Conservation (phyloP, 2,113 vertebrate species). For the Sialia sialis region DNA sequence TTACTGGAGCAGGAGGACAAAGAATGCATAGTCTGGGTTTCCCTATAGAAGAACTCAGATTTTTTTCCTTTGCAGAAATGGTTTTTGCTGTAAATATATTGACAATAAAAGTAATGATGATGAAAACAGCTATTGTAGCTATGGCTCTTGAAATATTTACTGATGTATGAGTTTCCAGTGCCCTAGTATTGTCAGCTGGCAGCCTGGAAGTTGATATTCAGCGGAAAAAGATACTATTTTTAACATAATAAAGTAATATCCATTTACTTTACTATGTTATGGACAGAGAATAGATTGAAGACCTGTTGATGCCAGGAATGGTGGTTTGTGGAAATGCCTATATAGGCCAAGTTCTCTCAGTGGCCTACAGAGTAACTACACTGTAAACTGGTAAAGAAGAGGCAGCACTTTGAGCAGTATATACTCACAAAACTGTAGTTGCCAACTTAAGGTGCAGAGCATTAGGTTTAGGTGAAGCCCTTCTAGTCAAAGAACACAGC, state of each 20-base stretch:
- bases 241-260: not conserved
- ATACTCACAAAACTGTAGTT: not conserved
- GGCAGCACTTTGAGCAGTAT: not conserved
- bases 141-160: not conserved
- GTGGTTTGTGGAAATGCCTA: not conserved
- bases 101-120: not conserved
- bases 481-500: not conserved
- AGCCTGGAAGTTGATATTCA: not conserved
- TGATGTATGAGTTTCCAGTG: rapidly evolving
- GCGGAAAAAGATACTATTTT: not conserved
- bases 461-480: not conserved
- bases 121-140: not conserved
- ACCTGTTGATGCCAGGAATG: not conserved
- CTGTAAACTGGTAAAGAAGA: not conserved
- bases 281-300: not conserved
- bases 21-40: not conserved
- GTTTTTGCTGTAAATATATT: not conserved
- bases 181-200: not conserved
- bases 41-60: not conserved
- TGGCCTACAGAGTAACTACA: not conserved
- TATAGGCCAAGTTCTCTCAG: not conserved
- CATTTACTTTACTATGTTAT: not conserved
- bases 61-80: not conserved
- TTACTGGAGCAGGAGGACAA: not conserved
- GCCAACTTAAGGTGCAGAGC: not conserved